Conservation (phyloP, 2,888 invertebrate species). For the Habroteleia sp. region DNA sequence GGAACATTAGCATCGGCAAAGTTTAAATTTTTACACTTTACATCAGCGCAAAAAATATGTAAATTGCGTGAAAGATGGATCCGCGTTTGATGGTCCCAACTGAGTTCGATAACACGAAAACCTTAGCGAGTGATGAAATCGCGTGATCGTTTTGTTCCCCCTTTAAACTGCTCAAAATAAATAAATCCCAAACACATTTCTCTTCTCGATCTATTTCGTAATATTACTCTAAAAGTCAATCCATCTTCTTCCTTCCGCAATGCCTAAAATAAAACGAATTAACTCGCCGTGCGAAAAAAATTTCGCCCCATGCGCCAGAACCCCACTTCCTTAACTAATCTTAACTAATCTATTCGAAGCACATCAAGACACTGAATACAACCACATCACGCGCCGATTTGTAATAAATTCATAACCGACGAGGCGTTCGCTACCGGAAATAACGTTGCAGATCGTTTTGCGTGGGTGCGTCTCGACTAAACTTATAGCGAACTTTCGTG, state of each 20-base stretch:
- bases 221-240: constrained; percentile 22
- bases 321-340: too few species aligned
- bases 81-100: constrained; percentile 8
- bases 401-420: constrained; percentile 48
- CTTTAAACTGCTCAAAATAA: constrained; percentile 11
- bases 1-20: constrained; percentile 34
- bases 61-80: constrained; percentile 22
- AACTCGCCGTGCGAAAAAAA: too few species aligned
- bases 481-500: constrained; percentile 42
- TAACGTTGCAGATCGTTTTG: constrained; percentile 23
- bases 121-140: constrained; percentile 20
- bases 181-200: constrained; percentile 19
- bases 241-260: constrained; percentile 29
- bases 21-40: constrained; percentile 29
- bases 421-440: constrained; percentile 30
- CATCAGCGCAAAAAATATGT: constrained; percentile 13
- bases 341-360: constrained; percentile 9
- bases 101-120: constrained; percentile 4
- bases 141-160: background rate
- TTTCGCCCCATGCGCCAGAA: too few species aligned
- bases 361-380: constrained; percentile 17
- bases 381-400: constrained; percentile 11
- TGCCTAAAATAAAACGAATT: constrained; percentile 9
- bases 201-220: background rate
- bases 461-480: constrained; percentile 16